Base-by-base conservation (phyloP, 2,113 vertebrate species). In the Bubo bubo region DNA sequence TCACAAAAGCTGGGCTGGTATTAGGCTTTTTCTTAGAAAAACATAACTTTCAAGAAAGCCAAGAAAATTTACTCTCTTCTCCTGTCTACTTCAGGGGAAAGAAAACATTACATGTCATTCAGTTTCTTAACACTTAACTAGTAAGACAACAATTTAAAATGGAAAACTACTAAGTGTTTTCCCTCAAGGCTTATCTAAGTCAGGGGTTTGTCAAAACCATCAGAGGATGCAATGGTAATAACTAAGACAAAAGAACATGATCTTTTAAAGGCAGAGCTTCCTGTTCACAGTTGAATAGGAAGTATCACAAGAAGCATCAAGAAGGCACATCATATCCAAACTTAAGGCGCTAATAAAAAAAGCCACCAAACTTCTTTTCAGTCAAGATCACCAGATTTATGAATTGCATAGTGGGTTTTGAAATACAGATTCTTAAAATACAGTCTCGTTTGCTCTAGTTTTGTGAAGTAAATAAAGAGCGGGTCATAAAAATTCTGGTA, bases 321-420 rank as follows among this genome's bases (percentile, higher is more conserved):
- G 43, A 73, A n/a, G 18, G 27, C 1, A 0, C 0, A 0, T n/a
- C n/a, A 21, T 3, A 75, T 8, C 30, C 5, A 1, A 74, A 81
- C 21, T 24, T 26, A n/a, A 91, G 50, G 28, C 16, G 37, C 4
- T 13, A 21, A 74, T 14, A 28, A 8, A 27, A 87, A 81, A 95
- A 71, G 24, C 12, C 23, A 87, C 18, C 22, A 24, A 41, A 83
- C 35, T 70, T 76, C 35, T 70, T 82, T 82, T 71, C 77, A 84
- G 59, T 14, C 15, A 70, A 55, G 16, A 71, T 15, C 21, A 39
- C 6, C 30, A 26, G 34, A 68, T 64, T 64, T 63, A 17, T 35
- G 9, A 76, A 76, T 66, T 64, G 45, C 58, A 41, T 0, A 58
- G 35, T 2, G 8, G 22, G n/a, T 9, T 92, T 34, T 75, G 56